Percentiles rank a stretch among this genome's conserved stretches.
Evolutionary conservation across 2,888 invertebrate species (phyloP).

Genomic region (Nomada fucata): DNA sequence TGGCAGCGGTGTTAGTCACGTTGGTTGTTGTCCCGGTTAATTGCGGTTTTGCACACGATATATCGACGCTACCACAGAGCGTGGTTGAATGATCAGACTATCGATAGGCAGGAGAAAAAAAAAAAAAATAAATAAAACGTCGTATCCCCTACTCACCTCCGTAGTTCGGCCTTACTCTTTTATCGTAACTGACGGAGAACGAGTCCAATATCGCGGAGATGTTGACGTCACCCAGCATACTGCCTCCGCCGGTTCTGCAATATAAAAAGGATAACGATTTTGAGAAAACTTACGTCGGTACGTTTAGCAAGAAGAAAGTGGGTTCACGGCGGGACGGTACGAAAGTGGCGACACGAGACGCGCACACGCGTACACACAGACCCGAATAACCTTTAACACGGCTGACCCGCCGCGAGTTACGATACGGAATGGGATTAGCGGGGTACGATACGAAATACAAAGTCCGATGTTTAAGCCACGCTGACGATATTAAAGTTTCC

Average conservation of each 20-base stretch:
- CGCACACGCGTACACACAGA: not conserved
- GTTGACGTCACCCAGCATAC: constrained; percentile 96
- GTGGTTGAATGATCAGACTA: constrained; percentile 68
- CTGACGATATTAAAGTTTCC: constrained; percentile 38
- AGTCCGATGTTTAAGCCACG: constrained; percentile 27
- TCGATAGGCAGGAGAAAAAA: constrained; percentile 80
- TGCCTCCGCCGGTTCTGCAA: constrained; percentile 90
- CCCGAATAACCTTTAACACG: constrained; percentile 23
- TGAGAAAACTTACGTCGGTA: constrained; percentile 29
- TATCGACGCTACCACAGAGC: constrained; percentile 49
- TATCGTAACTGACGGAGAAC: constrained; percentile 98
- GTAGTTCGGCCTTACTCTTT: constrained; percentile 99
- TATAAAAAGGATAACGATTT: constrained; percentile 58
- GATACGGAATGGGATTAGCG: not conserved
- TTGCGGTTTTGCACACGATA: constrained; percentile 60
- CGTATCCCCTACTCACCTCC: constrained; percentile 90
- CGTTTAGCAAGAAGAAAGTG: constrained; percentile 16
- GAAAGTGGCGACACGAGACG: constrained; percentile 11
- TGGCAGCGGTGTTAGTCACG: not conserved
- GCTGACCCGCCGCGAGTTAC: constrained; percentile 24
- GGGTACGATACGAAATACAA: not conserved
- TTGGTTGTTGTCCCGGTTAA: constrained; percentile 14
- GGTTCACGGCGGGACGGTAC: not conserved
- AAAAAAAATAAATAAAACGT: constrained; percentile 60
- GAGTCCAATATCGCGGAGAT: constrained; percentile 97